These are phyloP conservation scores for Ctena decussata DNA, from an alignment of 2,888 invertebrate species.

Conservation along the genomic window DNA sequence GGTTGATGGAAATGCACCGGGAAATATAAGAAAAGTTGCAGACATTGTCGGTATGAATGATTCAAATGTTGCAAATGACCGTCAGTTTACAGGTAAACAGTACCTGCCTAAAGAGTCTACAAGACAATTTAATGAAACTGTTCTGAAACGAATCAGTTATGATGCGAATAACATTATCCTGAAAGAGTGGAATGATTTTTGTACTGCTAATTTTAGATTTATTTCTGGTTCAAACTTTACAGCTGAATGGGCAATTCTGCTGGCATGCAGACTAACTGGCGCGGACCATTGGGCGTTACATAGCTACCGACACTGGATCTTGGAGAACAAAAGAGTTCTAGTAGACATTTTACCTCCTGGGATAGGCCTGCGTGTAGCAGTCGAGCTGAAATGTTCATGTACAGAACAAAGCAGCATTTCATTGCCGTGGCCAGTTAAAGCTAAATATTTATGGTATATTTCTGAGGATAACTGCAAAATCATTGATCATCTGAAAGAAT, in stretches of 20 bases:
- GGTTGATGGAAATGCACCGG: too few relatives aligned
- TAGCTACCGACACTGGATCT: slow-evolving; percentile 54
- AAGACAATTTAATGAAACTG: too few relatives aligned
- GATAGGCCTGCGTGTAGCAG: slow-evolving; percentile 25
- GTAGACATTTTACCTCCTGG: not conserved
- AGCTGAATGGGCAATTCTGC: slow-evolving; percentile 25
- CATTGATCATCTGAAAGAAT: slow-evolving; percentile 43
- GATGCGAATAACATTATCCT: slow-evolving; percentile 9
- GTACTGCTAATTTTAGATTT: slow-evolving; percentile 24
- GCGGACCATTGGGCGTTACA: slow-evolving; percentile 49
- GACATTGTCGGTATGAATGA: too few relatives aligned
- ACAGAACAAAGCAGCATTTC: slow-evolving; percentile 17
- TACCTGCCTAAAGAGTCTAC: too few relatives aligned
- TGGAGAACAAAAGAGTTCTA: slow-evolving; percentile 22
- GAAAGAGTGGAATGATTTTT: slow-evolving; percentile 47
- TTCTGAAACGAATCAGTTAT: too few relatives aligned
- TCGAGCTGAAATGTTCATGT: slow-evolving; percentile 52
- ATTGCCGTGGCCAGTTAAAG: slow-evolving; percentile 61
- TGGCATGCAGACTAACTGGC: slow-evolving; percentile 45
- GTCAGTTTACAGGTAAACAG: too few relatives aligned
- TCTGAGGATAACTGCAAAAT: slow-evolving; percentile 51
- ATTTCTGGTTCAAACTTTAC: slow-evolving; percentile 58
- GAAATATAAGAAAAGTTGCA: too few relatives aligned
- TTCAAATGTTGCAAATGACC: too few relatives aligned
- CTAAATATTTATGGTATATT: slow-evolving; percentile 53